Evolutionary conservation across 1,140 invertebrate genomes (phyloP), one percentile per base, ranked within the genome.

Genomic region (Drosophila sp.): DNA sequence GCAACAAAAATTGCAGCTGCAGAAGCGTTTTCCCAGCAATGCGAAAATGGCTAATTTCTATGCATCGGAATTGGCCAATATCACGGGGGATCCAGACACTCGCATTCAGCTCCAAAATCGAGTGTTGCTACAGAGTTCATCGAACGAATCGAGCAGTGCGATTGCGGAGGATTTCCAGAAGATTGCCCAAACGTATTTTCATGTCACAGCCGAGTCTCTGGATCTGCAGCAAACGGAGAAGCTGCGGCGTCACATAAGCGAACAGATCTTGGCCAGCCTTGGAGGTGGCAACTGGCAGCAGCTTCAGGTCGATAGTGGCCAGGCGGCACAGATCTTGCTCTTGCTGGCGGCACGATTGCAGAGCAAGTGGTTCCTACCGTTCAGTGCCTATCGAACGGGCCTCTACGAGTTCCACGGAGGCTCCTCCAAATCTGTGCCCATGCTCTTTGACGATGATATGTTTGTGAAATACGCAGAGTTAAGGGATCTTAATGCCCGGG

Each of bases 401-500:
- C 63, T 91, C 3, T 91, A 91, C 29, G 90, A 91, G 41, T 91
- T 91, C 23, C 83, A 91, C 33, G 63, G 71, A 3, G 41, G 66
- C 35, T 55, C 50, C 5, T 7, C 71, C 6, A 80, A 81, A 11
- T 58, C 72, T 0, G 84, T 91, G 63, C 72, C 90, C 27, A 91
- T 91, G 90, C 86, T 91, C 56, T 91, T 91, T 44, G 90, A 91
- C 11, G 90, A 91, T 23, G 90, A 91, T 41, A 91, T 91, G 90
- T 89, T 90, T 7, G 86, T 91, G 1, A 91, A 91, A 44, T 91
- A 74, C 66, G 93, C 93, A 0, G 81, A 92, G 50, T 76, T 93
- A 65, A 70, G 86, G 30, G 75, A 80, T 27, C 72, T 93, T 8
- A 73, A 93, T 50, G 86, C 92, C 1, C 89, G 79, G n/a, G 92